Evolutionary conservation across 2,113 vertebrate genomes (phyloP).

Genomic region (Thinocorus orbignyianus): DNA sequence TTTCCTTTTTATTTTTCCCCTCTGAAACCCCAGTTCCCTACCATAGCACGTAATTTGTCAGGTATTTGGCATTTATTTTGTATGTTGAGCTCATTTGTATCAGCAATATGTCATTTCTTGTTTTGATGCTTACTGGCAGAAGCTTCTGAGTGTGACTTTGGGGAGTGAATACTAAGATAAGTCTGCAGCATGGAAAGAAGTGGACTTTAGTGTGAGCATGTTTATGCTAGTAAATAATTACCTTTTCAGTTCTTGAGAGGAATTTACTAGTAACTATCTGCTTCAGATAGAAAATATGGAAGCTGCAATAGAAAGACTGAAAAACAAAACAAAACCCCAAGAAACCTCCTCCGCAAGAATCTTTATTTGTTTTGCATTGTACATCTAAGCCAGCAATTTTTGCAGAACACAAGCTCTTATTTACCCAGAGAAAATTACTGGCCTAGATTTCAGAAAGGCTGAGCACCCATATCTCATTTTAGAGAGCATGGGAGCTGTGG

Average conservation of each 20-base stretch:
- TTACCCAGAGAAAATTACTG: conserved; percentile 63
- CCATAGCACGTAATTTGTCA: neutral
- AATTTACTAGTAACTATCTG: conserved; percentile 8
- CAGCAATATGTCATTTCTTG: neutral
- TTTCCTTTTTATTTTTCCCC: neutral
- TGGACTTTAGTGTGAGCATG: neutral
- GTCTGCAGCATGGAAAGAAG: neutral
- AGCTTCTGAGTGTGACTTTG: neutral
- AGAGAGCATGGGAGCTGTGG: neutral
- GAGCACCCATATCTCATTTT: conserved; percentile 17
- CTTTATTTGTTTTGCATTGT: conserved; percentile 47
- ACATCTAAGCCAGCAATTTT: conserved; percentile 59
- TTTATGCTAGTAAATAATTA: conserved; percentile 39
- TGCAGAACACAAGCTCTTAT: conserved; percentile 52
- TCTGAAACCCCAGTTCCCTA: neutral
- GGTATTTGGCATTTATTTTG: conserved; percentile 1
- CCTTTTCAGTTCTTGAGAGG: conserved; percentile 15
- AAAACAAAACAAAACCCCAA: conserved; percentile 21
- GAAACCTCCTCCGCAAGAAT: conserved; percentile 15
- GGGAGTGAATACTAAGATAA: neutral
- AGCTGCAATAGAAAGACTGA: conserved; percentile 13
- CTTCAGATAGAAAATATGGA: conserved; percentile 40
- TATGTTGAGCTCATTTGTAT: neutral
- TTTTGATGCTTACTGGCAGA: conserved; percentile 9
- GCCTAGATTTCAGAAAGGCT: conserved; percentile 26